Evolutionary conservation across 2,888 invertebrate species (phyloP), one percentile per base, ranked within the genome.

Genomic region (Electrophaes corylata): DNA sequence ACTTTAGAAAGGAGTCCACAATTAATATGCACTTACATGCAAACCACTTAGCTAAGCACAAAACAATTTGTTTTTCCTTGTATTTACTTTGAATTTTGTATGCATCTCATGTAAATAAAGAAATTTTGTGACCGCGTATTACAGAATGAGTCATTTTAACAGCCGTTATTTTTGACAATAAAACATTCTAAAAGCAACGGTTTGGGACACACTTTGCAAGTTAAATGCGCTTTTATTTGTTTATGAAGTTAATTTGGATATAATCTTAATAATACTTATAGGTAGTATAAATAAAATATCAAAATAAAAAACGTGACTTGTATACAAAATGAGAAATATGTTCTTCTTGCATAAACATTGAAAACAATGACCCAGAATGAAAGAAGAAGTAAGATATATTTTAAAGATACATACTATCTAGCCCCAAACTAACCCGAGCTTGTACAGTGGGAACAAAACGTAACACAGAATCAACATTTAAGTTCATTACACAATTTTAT

Each of bases 131-230:
- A 79, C 81, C 78, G 75, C 65, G 75, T 72, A 79, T 83, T 79
- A 79, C 73, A 77, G 78, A 72, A 81, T 88, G 88, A 88, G 71
- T 89, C 89, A 89, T 78, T 80, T 75, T 73, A 77, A 78, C 73
- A 76, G 76, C 81, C 80, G 84, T 83, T 84, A 85, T 81, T 78
- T n/a, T 59, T 81, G 74, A 78, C 80, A 76, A 82, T 87, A 87
- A 88, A 48, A 81, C 78, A 76, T 83, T 79, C 75, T 77, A 23
- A 79, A n/a, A 75, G 31, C 35, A 73, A 72, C 72, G 60, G 68
- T 71, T 71, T 71, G 60, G 67, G 59, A 76, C 73, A 64, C 56
- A 66, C 66, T 73, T 67, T 59, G 79, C 74, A 81, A 76, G 67
- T 67, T 71, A 75, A 78, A 70, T 43, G 62, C 72, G 68, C 70